Evolutionary conservation across 2,113 vertebrate species (phyloP).

Genomic region (Gymnobelideus leadbeateri): DNA sequence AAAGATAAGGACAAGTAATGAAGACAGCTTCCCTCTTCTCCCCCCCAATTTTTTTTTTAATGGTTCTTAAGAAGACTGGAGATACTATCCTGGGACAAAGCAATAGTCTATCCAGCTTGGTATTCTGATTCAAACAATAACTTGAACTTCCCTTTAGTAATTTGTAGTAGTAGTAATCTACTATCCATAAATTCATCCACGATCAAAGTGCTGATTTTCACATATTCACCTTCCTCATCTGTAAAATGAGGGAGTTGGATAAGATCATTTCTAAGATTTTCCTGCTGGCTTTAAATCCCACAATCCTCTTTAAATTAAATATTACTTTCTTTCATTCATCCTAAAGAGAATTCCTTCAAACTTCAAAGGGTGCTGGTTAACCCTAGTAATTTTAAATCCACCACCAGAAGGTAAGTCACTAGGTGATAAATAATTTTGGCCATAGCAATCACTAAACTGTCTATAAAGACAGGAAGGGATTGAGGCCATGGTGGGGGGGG

Average conservation of each 20-base stretch:
- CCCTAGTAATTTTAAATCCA: no score
- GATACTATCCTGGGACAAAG: background rate
- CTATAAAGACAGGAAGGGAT: no score
- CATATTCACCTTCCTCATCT: slow-evolving; percentile 40
- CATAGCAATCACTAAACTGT: no score
- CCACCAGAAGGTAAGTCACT: no score
- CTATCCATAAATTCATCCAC: background rate
- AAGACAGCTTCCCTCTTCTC: background rate
- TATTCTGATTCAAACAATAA: background rate
- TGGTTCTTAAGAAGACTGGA: background rate
- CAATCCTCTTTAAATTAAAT: no score
- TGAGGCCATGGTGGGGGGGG: no score
- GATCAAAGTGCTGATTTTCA: slow-evolving; percentile 17
- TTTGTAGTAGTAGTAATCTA: background rate
- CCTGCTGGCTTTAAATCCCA: no score
- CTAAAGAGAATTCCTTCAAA: no score
- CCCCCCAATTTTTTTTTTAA: background rate
- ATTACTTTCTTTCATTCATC: no score
- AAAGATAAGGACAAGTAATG: background rate
- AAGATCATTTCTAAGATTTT: no score
- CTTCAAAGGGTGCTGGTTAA: no score
- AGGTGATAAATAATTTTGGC: no score
- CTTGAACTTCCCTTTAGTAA: background rate
- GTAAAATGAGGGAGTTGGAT: background rate
- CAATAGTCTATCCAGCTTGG: background rate